A percentile compares a stretch with the other conserved stretches of the same genome.
Conservation (phyloP, 2,113 vertebrate genomes). For the Dasyurus viverrinus region DNA sequence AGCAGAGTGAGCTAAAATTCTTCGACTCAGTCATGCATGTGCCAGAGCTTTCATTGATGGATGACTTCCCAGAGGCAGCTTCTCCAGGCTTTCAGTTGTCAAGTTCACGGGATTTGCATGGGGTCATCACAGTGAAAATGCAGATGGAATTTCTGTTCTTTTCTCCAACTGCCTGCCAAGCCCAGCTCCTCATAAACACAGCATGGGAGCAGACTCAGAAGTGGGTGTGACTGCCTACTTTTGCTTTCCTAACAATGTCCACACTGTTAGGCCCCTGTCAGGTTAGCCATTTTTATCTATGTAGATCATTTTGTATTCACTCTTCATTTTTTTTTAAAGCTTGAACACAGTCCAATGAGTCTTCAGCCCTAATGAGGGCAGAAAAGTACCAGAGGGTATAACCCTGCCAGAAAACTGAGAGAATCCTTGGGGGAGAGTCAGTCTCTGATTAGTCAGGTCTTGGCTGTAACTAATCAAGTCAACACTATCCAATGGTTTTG, state of each 20-base stretch:
- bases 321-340: background rate
- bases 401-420: background rate
- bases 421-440: background rate
- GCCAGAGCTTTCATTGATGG: background rate
- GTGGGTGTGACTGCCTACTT: background rate
- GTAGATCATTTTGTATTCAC: background rate
- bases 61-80: background rate
- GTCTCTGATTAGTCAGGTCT: background rate
- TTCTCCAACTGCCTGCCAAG: background rate
- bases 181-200: background rate
- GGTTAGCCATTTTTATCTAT: background rate
- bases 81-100: background rate
- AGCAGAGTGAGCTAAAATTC: background rate
- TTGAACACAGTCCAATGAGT: background rate
- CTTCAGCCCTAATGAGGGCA: background rate
- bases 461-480: background rate
- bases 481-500: background rate
- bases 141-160: background rate
- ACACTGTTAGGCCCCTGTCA: background rate
- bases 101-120: background rate
- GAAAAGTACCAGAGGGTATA: background rate
- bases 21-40: background rate
- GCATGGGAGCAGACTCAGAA: background rate
- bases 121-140: accelerated
- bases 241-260: background rate